Percentiles rank a stretch among this genome's conserved stretches.
Evolutionary conservation across 1,140 invertebrate genomes (phyloP).

Genomic region (Heterodera carotae): DNA sequence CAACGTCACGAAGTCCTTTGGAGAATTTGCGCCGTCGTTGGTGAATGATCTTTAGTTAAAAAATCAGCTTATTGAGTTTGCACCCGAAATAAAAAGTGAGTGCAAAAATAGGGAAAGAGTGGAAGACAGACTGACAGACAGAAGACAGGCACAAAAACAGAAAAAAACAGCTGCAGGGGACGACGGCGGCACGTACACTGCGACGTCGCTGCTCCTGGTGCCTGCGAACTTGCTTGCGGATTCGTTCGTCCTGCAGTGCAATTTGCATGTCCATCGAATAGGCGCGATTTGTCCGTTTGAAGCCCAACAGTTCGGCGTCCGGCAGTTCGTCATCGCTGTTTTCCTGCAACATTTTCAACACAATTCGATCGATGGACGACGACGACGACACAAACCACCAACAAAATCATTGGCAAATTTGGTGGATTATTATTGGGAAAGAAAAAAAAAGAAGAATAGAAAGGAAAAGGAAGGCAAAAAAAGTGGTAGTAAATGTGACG

Average conservation of each 20-base stretch:
- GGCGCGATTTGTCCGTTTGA: conserved; percentile 45
- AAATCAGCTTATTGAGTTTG: conserved; percentile 11
- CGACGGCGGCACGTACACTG: conserved; percentile 44
- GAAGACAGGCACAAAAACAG: conserved; percentile 16
- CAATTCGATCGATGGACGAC: neutral
- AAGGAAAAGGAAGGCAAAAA: conserved; percentile 6
- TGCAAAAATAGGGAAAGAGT: neutral
- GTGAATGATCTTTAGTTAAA: conserved; percentile 57
- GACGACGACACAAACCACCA: neutral
- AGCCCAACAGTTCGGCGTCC: conserved; percentile 5
- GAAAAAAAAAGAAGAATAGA: neutral
- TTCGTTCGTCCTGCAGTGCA: conserved; percentile 40
- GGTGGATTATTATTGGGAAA: no score
- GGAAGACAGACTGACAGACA: neutral
- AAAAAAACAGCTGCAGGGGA: neutral
- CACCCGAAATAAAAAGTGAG: neutral
- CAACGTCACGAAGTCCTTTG: conserved; percentile 54
- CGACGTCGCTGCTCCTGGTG: conserved; percentile 37
- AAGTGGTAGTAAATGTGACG: neutral
- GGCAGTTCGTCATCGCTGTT: neutral
- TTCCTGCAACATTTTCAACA: neutral
- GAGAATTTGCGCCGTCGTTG: conserved; percentile 59
- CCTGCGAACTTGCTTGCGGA: conserved; percentile 30
- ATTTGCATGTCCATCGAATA: conserved; percentile 65
- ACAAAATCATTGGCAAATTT: conserved; percentile 7